A percentile compares a stretch with the other conserved stretches of the same genome.
These are phyloP conservation scores for Anoplopoma fimbria DNA, from an alignment of 2,113 vertebrate genomes.

Conservation along the genomic window DNA sequence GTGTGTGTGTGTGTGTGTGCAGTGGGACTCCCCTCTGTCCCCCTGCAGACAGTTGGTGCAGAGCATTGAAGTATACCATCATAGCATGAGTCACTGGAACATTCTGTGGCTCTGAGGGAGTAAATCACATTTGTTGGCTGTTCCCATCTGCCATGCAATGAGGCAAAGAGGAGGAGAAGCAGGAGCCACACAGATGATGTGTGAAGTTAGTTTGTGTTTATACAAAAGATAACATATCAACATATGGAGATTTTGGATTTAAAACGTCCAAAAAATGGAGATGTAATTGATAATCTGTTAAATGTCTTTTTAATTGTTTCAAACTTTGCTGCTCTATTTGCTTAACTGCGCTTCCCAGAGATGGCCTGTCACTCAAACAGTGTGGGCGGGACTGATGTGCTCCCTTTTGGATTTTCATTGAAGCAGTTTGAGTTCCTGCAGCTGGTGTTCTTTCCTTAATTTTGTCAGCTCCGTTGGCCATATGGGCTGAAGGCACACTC, in stretches of 20 bases:
- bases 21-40: slow-evolving; percentile 9
- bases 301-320: background rate
- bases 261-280: background rate
- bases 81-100: slow-evolving; percentile 68
- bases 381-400: background rate
- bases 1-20: slow-evolving; percentile 6
- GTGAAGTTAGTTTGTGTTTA: background rate
- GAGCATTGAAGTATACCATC: slow-evolving; percentile 52
- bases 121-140: slow-evolving; percentile 57
- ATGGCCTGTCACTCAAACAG: background rate
- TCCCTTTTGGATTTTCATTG: background rate
- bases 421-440: background rate
- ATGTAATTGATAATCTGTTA: background rate
- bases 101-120: slow-evolving; percentile 52
- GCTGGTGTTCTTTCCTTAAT: background rate
- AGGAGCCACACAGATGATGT: background rate
- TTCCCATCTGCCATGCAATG: slow-evolving; percentile 67
- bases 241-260: background rate
- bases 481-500: background rate
- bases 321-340: background rate
- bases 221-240: background rate
- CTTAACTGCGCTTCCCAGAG: background rate
- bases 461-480: background rate
- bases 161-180: background rate
- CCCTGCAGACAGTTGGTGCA: slow-evolving; percentile 42